These are phyloP conservation scores for Drosophila histrio DNA, from an alignment of 2,888 invertebrate genomes.

Conservation along the genomic window DNA sequence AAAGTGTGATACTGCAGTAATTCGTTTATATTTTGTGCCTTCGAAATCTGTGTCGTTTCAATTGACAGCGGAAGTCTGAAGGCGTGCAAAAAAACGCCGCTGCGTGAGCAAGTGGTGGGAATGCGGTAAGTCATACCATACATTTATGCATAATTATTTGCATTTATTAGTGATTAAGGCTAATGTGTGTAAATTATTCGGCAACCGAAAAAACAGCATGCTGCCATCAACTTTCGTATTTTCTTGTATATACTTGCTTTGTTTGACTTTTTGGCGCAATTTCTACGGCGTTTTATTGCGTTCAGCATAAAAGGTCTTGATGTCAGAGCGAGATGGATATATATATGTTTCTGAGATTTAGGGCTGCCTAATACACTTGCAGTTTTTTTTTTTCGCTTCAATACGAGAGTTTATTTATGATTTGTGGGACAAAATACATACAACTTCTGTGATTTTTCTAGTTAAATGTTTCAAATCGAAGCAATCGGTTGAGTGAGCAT, in stretches of 20 bases:
- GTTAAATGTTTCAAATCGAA: not conserved
- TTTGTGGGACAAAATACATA: not conserved
- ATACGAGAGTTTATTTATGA: not conserved
- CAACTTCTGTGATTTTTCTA: not conserved
- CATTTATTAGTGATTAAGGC: constrained; percentile 11
- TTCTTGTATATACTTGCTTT: constrained; percentile 46
- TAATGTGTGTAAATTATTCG: not conserved
- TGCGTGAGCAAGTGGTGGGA: constrained; percentile 24
- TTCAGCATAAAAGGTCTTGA: constrained; percentile 23
- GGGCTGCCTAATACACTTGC: constrained; percentile 11
- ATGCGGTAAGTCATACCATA: constrained; percentile 38
- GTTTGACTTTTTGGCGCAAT: constrained; percentile 80
- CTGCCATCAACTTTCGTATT: constrained; percentile 11
- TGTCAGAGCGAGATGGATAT: constrained; percentile 46
- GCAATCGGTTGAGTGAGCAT: not conserved
- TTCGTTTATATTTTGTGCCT: not conserved
- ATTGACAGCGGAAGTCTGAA: not conserved
- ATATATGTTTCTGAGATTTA: constrained; percentile 8
- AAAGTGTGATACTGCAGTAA: not conserved
- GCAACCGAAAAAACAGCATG: not conserved
- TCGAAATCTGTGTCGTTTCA: not conserved
- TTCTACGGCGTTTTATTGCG: constrained; percentile 50
- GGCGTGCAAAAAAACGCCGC: constrained; percentile 42
- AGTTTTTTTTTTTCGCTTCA: constrained; percentile 6
- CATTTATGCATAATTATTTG: constrained; percentile 13